Conservation (phyloP, 2,113 vertebrate species). For the Cairina moschata region DNA sequence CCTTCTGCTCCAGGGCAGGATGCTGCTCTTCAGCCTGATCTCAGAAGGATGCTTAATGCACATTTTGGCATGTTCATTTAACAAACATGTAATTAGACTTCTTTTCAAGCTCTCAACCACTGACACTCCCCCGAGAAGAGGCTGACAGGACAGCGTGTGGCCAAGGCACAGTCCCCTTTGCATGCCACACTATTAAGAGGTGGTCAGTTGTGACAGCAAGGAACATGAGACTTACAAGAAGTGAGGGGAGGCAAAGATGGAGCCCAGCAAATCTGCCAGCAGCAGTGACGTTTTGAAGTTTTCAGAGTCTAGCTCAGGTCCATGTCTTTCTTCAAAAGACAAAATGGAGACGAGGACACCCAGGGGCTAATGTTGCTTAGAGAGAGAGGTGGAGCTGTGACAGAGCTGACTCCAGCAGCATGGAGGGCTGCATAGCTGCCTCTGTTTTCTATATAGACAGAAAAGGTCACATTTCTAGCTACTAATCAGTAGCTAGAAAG, state of each 20-base stretch:
- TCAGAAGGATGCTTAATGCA: neutral
- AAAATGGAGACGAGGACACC: neutral
- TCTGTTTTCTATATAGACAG: conserved; percentile 31
- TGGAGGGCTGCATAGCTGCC: neutral
- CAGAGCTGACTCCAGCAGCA: conserved; percentile 33
- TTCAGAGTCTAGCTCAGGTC: neutral
- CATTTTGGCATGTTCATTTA: neutral
- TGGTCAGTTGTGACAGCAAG: neutral
- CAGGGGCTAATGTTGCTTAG: neutral
- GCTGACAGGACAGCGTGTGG: neutral
- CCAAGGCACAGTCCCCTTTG: neutral
- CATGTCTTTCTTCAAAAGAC: neutral
- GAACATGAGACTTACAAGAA: neutral
- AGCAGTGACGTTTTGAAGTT: neutral
- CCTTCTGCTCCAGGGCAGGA: neutral
- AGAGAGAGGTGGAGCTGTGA: conserved; percentile 34
- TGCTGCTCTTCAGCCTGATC: neutral
- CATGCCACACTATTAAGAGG: neutral
- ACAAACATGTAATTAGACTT: neutral
- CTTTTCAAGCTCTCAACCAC: neutral
- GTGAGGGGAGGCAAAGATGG: neutral
- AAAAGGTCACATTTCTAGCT: conserved; percentile 63
- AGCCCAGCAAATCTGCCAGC: neutral
- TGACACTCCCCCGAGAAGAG: neutral
- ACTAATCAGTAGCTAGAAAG: conserved; percentile 60